Evolutionary conservation across 2,888 invertebrate genomes (phyloP), one percentile per base, ranked within the genome.

Genomic region (Sicus ferrugineus): DNA sequence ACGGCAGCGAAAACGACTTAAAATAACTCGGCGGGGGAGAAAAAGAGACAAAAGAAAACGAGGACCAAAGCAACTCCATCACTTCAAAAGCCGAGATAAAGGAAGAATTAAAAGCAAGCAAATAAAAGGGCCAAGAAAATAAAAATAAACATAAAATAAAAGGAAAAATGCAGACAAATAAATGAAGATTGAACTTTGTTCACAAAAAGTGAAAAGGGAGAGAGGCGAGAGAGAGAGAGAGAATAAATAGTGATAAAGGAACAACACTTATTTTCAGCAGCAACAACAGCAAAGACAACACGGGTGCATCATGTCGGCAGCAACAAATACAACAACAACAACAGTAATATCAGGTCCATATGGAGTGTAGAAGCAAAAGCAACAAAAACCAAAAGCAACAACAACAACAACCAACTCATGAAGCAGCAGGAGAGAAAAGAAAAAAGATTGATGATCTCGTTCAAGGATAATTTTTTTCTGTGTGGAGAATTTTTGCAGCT

Each of bases 391-490:
- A 63, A 26, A n/a, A 63, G 30, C 23, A 42, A 42, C 23, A 23
- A 61, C n/a, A 14, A 48, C 30, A 31, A 56, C 16, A n/a, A 65
- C n/a, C 2, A 66, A 56, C 2, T 9, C 42, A 9, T 16, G n/a
- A n/a, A n/a, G n/a, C n/a, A 61, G 42, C 38, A 38, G 34, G 38
- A 42, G 42, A 50, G 34, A 72, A 75, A 70, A 73, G 75, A 76
- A 71, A 73, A 75, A 78, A 79, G 81, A 81, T 81, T 81, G 78
- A 81, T 81, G 81, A 81, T 81, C 81, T 78, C 78, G 79, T 78
- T 80, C 79, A 80, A 81, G 80, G 80, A 81, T 79, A 77, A 77
- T 76, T 67, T 59, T 67, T 66, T 65, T 54, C 38, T 23, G 23
- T 19, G 21, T n/a, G n/a, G 42, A 42, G 42, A 11, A 42, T n/a